Conservation (phyloP, 2,888 invertebrate genomes). For the Auanema freiburgensis region DNA sequence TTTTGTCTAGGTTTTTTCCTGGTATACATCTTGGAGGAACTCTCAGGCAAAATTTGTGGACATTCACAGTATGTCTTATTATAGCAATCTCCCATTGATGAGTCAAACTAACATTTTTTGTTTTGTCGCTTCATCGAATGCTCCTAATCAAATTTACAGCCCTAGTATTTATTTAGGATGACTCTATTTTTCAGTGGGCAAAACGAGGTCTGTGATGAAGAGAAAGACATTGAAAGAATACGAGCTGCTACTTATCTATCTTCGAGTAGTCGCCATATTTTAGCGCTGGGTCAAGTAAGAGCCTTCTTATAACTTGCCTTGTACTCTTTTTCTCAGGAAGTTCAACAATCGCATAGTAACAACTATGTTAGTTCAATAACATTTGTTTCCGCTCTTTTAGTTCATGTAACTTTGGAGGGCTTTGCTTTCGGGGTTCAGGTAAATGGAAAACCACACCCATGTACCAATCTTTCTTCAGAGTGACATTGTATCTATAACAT, state of each 20-base stretch:
- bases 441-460: constrained; percentile 7
- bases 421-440: constrained; percentile 56
- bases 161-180: too few species aligned
- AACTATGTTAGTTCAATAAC: constrained; percentile 23
- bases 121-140: neutral
- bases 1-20: constrained; percentile 50
- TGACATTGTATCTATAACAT: constrained; percentile 33
- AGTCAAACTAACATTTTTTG: neutral
- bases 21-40: constrained; percentile 53
- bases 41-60: constrained; percentile 39
- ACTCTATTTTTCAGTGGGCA: constrained; percentile 1
- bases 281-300: too few species aligned
- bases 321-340: neutral
- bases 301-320: neutral
- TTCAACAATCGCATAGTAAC: constrained; percentile 9
- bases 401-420: constrained; percentile 54
- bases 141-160: too few species aligned
- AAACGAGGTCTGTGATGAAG: neutral
- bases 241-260: too few species aligned
- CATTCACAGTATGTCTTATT: neutral
- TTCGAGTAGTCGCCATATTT: too few species aligned
- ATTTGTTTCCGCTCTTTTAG: constrained; percentile 48
- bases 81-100: neutral
- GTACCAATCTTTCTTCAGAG: constrained; percentile 29
- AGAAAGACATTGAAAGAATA: neutral